Evolutionary conservation across 2,113 vertebrate species (phyloP), one percentile per base, ranked within the genome.

Genomic region (Pseudorectes ferrugineus): DNA sequence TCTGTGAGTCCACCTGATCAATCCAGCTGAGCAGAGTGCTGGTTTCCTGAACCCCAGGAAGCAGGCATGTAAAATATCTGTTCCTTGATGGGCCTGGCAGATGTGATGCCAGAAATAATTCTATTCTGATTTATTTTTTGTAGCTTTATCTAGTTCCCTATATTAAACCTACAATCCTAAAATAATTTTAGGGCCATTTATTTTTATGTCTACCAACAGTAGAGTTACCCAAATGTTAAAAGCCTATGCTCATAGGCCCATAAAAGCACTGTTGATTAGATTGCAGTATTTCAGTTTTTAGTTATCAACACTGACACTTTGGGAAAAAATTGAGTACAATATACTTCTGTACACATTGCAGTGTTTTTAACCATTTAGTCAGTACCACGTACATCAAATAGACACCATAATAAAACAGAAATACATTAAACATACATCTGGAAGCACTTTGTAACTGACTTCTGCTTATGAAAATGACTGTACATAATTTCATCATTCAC

Each of bases 141-240:
- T 92, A 91, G 92, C 86, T 96, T 94, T 96, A 95, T 94, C 93
- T 96, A 86, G 93, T 93, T 96, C 86, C 46, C 84, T 92, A 92
- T 96, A 94, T 93, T 97, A 96, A 97, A 96, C 83, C 77, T 96
- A 93, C 86, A 95, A 96, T 89, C 95, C 93, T 96, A 96, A 97
- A 96, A 96, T 96, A 96, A 97, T 96, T 96, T 95, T 96, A 96
- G 80, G 96, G 52, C 91, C 96, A 96, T 96, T 96, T 96, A 96
- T 96, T 97, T 97, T 97, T 96, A 95, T 97, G 96, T 92, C 95
- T 96, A 96, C 95, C 94, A 96, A 96, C 92, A 95, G 94, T 81
- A 93, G 93, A 96, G 91, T 94, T 95, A 95, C 88, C 93, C 93
- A 92, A 97, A 96, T 94, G 95, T 96, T 97, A 97, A 97, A 97